Conservation (phyloP, 2,113 vertebrate genomes). For the Syrmaticus mikado region DNA sequence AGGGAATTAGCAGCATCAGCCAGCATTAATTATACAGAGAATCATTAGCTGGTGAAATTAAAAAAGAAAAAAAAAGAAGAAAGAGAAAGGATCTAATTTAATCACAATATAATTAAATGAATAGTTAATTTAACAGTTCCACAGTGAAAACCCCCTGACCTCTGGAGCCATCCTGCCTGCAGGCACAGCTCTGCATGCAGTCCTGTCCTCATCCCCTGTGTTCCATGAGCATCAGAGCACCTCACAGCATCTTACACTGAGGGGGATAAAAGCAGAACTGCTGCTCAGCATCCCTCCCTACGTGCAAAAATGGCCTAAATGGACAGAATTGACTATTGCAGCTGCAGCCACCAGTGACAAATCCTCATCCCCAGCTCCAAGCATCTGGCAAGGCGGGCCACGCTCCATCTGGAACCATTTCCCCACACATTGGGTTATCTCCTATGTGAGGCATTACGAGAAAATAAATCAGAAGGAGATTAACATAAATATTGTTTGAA, state of each 20-base stretch:
- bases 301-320: neutral
- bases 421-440: neutral
- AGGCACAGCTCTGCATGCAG: neutral
- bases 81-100: neutral
- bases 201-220: neutral
- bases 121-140: slow-evolving; percentile 29
- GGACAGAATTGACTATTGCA: neutral
- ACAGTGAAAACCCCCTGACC: neutral
- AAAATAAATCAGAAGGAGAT: slow-evolving; percentile 31
- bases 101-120: slow-evolving; percentile 56
- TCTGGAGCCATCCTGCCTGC: neutral
- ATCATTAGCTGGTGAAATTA: neutral
- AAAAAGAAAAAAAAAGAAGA: neutral
- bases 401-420: slow-evolving; percentile 7
- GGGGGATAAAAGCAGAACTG: neutral
- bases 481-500: slow-evolving; percentile 40
- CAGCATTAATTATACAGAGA: slow-evolving; percentile 39
- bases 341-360: neutral
- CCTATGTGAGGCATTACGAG: neutral
- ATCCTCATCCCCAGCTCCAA: neutral
- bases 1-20: neutral
- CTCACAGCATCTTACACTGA: neutral
- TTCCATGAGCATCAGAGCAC: neutral
- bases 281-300: neutral
- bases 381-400: neutral